Base-by-base conservation (phyloP, 2,797 vertebrate genomes). In the Darevskia nairensis region DNA sequence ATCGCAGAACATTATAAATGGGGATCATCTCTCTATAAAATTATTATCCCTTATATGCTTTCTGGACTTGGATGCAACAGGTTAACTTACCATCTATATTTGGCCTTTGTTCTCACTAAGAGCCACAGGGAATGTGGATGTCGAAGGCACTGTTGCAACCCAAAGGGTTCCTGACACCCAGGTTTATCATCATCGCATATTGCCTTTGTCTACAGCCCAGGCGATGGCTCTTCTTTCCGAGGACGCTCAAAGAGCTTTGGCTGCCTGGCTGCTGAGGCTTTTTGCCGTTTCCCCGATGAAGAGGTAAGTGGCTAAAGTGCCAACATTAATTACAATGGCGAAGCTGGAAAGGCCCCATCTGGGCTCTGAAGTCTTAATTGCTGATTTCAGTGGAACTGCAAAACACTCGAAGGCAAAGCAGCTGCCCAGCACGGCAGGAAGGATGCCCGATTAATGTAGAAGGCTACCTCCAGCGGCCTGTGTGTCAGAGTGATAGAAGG, bases 261-360 rank as follows among this genome's bases (percentile, higher is more conserved):
- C 77, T 89, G 55, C 41, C 25, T 68, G 17, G 32, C 64, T 44
- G 66, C 68, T 32, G 35, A 83, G 82, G 82, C 85, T 87, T 89
- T 91, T 80, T 83, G 59, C 90, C 86, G 44, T 75, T 90, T 66
- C 75, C 39, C 92, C 91, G 90, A 94, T 93, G 92, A 93, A 92
- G 93, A 93, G 79, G 85, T 88, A 95, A 94, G 85, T 82, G 92
- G 89, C 91, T 91, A 90, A 94, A 95, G 93, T 92, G 92, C 88
- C 94, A 90, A 83, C 92, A 80, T 86, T 80, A 91, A 94, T 95
- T 94, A 92, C 91, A 89, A 86, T 84, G 87, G 93, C 90, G 93
- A 84, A 80, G 59, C 81, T n/a, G 23, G 87, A 93, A 92, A 93
- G 80, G 84, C 86, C 71, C 91, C 89, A 90, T 89, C 89, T 88